Conservation (phyloP, 2,888 invertebrate species). For the Hypselothyrea guttata region DNA sequence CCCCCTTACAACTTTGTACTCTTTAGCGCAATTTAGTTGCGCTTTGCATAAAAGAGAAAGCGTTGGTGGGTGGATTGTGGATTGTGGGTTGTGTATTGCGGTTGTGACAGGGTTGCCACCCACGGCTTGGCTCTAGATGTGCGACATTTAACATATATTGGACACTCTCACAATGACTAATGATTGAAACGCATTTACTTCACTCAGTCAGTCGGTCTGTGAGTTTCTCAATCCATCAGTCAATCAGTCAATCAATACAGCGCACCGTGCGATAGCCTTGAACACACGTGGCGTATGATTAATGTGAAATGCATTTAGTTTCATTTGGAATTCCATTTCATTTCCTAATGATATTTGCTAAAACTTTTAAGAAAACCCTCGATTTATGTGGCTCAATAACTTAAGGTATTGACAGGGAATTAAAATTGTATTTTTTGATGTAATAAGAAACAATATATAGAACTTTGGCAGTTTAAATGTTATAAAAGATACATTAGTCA, state of each 20-base stretch:
- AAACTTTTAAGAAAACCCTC: neutral
- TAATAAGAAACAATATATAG: too few relatives aligned
- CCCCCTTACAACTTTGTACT: constrained; percentile 62
- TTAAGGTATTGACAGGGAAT: too few relatives aligned
- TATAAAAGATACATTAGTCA: too few relatives aligned
- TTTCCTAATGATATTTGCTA: constrained; percentile 4
- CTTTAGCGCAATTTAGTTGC: constrained; percentile 71
- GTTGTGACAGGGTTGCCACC: neutral
- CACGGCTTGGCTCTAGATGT: neutral
- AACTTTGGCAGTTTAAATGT: too few relatives aligned
- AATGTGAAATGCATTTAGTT: constrained; percentile 21
- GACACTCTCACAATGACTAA: constrained; percentile 35
- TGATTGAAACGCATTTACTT: constrained; percentile 37
- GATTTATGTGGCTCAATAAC: too few relatives aligned
- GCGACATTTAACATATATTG: constrained; percentile 22
- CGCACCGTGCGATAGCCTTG: constrained; percentile 9
- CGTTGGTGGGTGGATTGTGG: neutral
- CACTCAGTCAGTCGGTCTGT: neutral
- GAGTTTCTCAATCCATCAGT: constrained; percentile 11
- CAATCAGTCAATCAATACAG: constrained; percentile 37
- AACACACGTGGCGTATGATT: constrained; percentile 44
- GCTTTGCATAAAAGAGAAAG: constrained; percentile 53
- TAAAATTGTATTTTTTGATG: too few relatives aligned
- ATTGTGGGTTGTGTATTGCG: too few relatives aligned
- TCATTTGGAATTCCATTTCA: constrained; percentile 2